phyloP scores from a whole-genome alignment of 2,888 invertebrate genomes.

The Tenthredo mesomela region DNA sequence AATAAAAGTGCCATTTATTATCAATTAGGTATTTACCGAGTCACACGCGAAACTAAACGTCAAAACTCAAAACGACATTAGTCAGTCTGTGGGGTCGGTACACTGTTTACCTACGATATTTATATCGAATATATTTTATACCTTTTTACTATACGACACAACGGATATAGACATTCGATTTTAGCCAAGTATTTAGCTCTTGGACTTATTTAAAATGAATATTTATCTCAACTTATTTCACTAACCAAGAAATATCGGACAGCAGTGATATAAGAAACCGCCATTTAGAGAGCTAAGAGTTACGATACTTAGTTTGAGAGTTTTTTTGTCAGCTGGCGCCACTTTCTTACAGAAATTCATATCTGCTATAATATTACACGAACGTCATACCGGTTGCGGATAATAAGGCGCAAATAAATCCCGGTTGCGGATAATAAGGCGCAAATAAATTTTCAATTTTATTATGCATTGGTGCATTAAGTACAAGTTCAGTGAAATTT shows the following conservation, averaged over 20 bases:
- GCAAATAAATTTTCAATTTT: background rate
- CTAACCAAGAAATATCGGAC: constrained; percentile 39
- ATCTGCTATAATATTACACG: background rate
- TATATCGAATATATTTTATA: background rate
- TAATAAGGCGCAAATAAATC: background rate
- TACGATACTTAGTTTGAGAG: background rate
- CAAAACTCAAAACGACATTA: constrained; percentile 28
- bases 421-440: background rate
- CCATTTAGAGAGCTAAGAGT: constrained; percentile 11
- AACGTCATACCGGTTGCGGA: background rate
- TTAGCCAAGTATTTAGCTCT: background rate
- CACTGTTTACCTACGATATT: background rate
- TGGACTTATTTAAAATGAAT: background rate
- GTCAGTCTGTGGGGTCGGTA: background rate
- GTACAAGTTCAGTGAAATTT: background rate
- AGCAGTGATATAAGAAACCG: constrained; percentile 11
- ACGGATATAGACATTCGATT: background rate
- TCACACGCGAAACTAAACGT: constrained; percentile 25
- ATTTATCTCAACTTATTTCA: constrained; percentile 17
- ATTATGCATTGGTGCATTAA: background rate
- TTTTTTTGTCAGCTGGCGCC: background rate
- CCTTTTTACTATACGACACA: background rate
- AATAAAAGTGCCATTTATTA: constrained; percentile 76
- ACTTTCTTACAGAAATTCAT: background rate
- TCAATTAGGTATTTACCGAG: background rate